A percentile compares a stretch with the other conserved stretches of the same genome.
Evolutionary conservation across 2,113 vertebrate genomes (phyloP).

Genomic region (Sebastes fasciatus): DNA sequence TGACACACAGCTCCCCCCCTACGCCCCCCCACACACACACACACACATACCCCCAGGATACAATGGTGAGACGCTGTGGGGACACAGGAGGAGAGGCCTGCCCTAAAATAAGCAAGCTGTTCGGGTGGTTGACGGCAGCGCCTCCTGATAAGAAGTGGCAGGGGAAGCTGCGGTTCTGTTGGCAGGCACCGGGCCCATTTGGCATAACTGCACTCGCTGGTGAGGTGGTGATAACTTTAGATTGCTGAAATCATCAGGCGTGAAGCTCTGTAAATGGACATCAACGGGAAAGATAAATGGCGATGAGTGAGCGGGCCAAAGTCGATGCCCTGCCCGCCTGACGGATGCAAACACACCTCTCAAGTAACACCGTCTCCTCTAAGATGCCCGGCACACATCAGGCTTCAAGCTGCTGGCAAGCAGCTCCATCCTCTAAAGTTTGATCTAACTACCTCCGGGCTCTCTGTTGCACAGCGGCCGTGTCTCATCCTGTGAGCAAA

Average conservation of each 20-base stretch:
- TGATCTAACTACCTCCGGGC: slow-evolving; percentile 30
- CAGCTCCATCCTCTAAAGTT: slow-evolving; percentile 14
- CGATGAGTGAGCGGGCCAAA: slow-evolving; percentile 29
- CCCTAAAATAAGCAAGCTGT: slow-evolving; percentile 54
- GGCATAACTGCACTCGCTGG: slow-evolving; percentile 44
- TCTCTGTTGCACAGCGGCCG: not conserved
- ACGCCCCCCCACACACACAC: too few species aligned
- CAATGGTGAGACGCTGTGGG: too few species aligned
- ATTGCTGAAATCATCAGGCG: slow-evolving; percentile 48
- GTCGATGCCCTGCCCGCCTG: slow-evolving; percentile 24
- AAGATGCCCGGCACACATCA: slow-evolving; percentile 12
- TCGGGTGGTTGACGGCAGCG: slow-evolving; percentile 1
- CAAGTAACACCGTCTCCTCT: slow-evolving; percentile 37
- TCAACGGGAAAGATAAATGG: slow-evolving; percentile 44
- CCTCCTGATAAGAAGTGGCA: slow-evolving; percentile 20
- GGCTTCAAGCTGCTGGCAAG: slow-evolving; percentile 1
- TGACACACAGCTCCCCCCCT: too few species aligned
- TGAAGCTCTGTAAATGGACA: slow-evolving; percentile 52
- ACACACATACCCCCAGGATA: too few species aligned
- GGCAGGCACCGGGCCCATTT: slow-evolving; percentile 46
- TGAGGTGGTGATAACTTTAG: slow-evolving; percentile 54
- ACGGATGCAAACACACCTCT: slow-evolving; percentile 30
- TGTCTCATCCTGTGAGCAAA: slow-evolving; percentile 31
- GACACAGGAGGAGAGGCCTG: slow-evolving; percentile 18
- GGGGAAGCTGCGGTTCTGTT: slow-evolving; percentile 34